These are phyloP conservation scores for Centropristis striata DNA, from an alignment of 2,113 vertebrate genomes.

Conservation along the genomic window DNA sequence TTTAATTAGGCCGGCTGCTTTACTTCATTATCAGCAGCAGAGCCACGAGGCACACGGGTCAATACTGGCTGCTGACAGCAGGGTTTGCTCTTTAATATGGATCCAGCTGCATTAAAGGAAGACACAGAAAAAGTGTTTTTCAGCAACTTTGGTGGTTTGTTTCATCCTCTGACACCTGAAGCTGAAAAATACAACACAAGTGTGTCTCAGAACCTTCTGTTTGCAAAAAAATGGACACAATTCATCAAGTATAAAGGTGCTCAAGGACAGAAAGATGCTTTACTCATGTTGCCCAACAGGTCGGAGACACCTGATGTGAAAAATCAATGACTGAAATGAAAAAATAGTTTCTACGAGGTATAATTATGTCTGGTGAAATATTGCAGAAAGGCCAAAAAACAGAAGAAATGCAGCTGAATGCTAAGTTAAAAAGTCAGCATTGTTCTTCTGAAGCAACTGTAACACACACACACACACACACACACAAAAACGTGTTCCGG, in stretches of 20 bases:
- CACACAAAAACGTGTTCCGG: too few relatives aligned
- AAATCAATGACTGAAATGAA: too few relatives aligned
- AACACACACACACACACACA: too few relatives aligned
- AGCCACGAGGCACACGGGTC: neutral
- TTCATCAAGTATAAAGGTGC: neutral
- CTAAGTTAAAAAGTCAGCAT: too few relatives aligned
- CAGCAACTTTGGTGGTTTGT: too few relatives aligned
- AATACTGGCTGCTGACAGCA: neutral
- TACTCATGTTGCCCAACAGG: neutral
- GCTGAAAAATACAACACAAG: neutral
- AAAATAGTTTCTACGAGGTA: slow-evolving; percentile 58
- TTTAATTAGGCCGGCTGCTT: neutral
- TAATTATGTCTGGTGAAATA: slow-evolving; percentile 67
- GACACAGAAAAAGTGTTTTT: too few relatives aligned
- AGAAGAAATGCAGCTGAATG: slow-evolving; percentile 14
- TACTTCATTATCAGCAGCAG: neutral
- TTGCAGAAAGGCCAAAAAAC: slow-evolving; percentile 1
- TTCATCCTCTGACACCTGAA: too few relatives aligned
- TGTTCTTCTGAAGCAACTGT: too few relatives aligned
- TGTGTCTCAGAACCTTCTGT: neutral
- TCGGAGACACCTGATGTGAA: too few relatives aligned
- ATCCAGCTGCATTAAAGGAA: neutral
- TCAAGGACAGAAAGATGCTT: neutral
- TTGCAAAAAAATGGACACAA: neutral
- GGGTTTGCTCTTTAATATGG: neutral